Evolutionary conservation across 2,888 invertebrate genomes (phyloP), one percentile per base, ranked within the genome.

Genomic region (Sussaba pulchella): DNA sequence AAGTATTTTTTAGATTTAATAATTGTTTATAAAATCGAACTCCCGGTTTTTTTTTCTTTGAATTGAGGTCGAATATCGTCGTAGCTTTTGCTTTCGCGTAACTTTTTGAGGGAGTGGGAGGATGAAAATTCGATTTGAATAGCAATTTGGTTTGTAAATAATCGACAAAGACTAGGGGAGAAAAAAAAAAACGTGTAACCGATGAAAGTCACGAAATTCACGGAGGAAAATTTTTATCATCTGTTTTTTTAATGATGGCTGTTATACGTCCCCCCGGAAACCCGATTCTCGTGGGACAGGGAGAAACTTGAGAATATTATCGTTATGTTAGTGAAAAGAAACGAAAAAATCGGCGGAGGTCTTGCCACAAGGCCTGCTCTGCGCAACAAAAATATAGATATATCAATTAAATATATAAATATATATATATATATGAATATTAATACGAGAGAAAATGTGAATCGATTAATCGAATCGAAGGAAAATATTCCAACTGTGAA

Each of bases 201-300:
- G 36, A 54, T 17, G 24, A 50, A 24, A 9, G 24, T 17, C n/a
- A 47, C 2, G 59, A 57, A 63, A 59, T 14, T 47, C 5, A 63
- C 41, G 9, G 64, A 64, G 54, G 50, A 52, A 39, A 52, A 66
- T 69, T 79, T 47, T 45, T 54, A 59, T 59, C 41, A 47, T 75
- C 6, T 77, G 59, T 67, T 45, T 61, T 45, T 72, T 64, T 71
- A 75, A 71, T 71, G 54, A 79, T 66, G 71, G 79, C 50, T 79
- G 79, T 79, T 79, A 74, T 74, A 24, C 24, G 19, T 66, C 19
- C 45, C 63, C 14, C 45, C 43, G 50, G n/a, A 41, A 70, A 36
- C 21, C 24, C 41, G 17, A 19, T 19, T 50, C 47, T n/a, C 17
- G 47, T 24, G 10, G 31, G 54, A 21, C 1, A 57, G 57, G 64